Conservation (phyloP, 2,888 invertebrate species). For the Amiota mariae region DNA sequence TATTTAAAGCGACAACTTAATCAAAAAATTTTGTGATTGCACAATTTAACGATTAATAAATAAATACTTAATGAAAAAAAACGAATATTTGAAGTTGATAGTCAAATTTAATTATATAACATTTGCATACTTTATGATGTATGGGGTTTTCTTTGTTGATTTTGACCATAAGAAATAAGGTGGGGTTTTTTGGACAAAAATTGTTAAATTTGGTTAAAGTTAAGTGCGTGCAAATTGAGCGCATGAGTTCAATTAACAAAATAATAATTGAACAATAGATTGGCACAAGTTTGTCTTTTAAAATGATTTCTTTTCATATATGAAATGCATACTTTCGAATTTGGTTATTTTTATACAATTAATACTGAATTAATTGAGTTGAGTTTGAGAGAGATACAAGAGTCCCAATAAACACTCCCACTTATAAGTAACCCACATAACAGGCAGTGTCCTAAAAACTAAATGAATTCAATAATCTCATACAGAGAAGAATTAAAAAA, state of each 20-base stretch:
- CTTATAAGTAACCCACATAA: no score
- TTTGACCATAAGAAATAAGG: no score
- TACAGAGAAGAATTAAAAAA: no score
- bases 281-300: neutral
- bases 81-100: neutral
- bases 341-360: no score
- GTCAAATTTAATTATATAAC: no score
- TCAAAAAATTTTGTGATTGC: neutral
- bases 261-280: neutral
- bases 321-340: no score
- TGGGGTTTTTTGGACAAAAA: no score
- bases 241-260: neutral
- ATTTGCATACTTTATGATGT: no score
- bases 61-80: constrained; percentile 1
- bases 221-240: neutral
- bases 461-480: neutral
- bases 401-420: no score
- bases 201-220: neutral
- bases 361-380: no score
- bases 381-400: no score
- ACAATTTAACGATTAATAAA: constrained; percentile 5
- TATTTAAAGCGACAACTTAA: neutral
- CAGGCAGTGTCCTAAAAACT: neutral
- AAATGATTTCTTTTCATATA: neutral
- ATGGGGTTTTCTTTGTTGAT: no score